Percentiles rank a stretch among this genome's conserved stretches.
Evolutionary conservation across 2,113 vertebrate species (phyloP).

Genomic region (Psittacus erithacus): DNA sequence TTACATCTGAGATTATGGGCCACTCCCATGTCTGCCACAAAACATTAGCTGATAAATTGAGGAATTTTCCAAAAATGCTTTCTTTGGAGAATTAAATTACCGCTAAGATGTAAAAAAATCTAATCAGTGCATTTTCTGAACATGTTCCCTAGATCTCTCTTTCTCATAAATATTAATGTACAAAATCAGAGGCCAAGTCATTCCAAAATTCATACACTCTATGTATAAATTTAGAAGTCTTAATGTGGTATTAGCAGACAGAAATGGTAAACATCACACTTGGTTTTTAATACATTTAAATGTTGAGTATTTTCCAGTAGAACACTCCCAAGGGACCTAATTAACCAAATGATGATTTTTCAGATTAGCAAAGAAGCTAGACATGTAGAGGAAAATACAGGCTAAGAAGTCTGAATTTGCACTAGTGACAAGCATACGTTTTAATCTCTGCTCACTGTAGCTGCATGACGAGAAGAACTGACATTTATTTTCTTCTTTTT

Average conservation of each 20-base stretch:
- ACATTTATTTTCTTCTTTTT: neutral
- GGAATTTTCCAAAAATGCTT: neutral
- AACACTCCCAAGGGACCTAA: constrained; percentile 48
- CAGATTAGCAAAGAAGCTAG: constrained; percentile 21
- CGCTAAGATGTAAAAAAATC: neutral
- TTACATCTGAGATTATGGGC: neutral
- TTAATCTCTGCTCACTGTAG: neutral
- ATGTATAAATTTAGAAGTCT: constrained; percentile 27
- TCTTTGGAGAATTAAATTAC: constrained; percentile 21
- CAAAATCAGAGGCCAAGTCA: constrained; percentile 9
- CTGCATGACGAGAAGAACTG: neutral
- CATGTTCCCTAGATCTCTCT: neutral
- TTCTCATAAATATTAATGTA: constrained; percentile 43
- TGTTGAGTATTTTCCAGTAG: constrained; percentile 20
- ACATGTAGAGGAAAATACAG: neutral
- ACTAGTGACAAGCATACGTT: neutral
- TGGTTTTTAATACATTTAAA: constrained; percentile 48
- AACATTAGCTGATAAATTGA: neutral
- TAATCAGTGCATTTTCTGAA: constrained; percentile 9
- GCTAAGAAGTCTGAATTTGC: neutral
- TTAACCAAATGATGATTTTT: constrained; percentile 43
- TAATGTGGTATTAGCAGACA: constrained; percentile 15
- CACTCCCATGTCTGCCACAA: neutral
- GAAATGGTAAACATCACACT: constrained; percentile 16
- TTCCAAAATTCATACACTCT: neutral